Conservation (phyloP, 92 coral and sea anemone species). For the Nematostella vectensis region DNA sequence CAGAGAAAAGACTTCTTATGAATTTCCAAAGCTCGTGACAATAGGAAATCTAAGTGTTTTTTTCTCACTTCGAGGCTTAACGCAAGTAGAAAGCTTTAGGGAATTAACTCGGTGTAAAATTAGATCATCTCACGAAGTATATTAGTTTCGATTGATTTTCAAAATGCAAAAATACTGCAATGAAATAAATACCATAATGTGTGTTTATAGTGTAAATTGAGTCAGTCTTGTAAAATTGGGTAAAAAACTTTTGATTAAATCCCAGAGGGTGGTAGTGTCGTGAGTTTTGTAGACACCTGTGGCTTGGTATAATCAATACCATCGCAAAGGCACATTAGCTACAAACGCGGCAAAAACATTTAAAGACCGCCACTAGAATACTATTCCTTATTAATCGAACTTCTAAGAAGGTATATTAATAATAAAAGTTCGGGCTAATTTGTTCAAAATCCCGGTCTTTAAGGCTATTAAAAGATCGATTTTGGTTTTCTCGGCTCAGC, state of each 20-base stretch:
- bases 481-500: constrained; percentile 2
- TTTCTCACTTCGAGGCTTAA: background rate
- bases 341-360: background rate
- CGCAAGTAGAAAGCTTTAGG: too few relatives aligned
- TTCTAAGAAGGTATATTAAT: background rate
- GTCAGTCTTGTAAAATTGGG: constrained; percentile 4
- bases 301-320: background rate
- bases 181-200: background rate
- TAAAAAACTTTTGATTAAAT: constrained; percentile 3
- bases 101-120: too few relatives aligned
- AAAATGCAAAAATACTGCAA: background rate
- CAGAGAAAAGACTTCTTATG: constrained; percentile 1
- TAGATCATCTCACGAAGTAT: too few relatives aligned
- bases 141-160: constrained; percentile 1
- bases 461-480: constrained; percentile 15
- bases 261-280: constrained; percentile 6
- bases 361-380: constrained; percentile 7
- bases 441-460: constrained; percentile 10
- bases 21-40: too few relatives aligned
- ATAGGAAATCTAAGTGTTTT: background rate
- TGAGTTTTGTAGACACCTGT: background rate
- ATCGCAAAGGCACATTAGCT: background rate
- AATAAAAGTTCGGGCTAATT: background rate
- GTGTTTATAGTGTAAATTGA: constrained; percentile 1
- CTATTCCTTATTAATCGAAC: too few relatives aligned